Evolutionary conservation across 2,113 vertebrate genomes (phyloP).

Genomic region (Sorex fumeus): DNA sequence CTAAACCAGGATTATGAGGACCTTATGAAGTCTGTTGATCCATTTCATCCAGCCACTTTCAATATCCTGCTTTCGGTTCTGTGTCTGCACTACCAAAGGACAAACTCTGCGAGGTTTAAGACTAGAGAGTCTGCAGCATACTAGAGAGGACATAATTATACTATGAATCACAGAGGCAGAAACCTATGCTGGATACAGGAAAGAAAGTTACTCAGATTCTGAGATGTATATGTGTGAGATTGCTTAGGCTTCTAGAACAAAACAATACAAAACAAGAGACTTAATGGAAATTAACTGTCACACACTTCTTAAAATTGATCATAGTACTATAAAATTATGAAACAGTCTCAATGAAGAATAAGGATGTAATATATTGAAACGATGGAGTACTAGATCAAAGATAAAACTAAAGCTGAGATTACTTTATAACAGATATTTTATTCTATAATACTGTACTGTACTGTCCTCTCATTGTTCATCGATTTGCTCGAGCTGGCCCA

Average conservation of each 20-base stretch:
- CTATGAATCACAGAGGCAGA: background rate
- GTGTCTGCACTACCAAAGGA: background rate
- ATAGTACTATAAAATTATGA: background rate
- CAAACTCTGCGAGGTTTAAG: background rate
- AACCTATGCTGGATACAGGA: background rate
- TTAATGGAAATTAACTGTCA: background rate
- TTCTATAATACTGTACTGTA: background rate
- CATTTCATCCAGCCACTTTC: background rate
- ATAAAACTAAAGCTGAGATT: background rate
- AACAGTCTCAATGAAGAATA: background rate
- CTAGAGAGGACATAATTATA: background rate
- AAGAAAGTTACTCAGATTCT: background rate
- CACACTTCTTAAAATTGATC: background rate
- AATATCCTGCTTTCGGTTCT: background rate
- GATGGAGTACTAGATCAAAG: background rate
- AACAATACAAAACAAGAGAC: background rate
- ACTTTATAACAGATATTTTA: background rate
- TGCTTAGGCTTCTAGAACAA: too few relatives aligned
- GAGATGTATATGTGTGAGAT: background rate
- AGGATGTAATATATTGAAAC: background rate
- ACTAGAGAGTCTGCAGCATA: rapidly evolving
- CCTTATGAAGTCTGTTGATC: too few relatives aligned
- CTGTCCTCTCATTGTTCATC: too few relatives aligned
- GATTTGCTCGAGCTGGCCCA: too few relatives aligned
- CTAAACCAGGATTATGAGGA: too few relatives aligned